Conservation (phyloP, 2,797 vertebrate genomes). For the Anabas testudineus region DNA sequence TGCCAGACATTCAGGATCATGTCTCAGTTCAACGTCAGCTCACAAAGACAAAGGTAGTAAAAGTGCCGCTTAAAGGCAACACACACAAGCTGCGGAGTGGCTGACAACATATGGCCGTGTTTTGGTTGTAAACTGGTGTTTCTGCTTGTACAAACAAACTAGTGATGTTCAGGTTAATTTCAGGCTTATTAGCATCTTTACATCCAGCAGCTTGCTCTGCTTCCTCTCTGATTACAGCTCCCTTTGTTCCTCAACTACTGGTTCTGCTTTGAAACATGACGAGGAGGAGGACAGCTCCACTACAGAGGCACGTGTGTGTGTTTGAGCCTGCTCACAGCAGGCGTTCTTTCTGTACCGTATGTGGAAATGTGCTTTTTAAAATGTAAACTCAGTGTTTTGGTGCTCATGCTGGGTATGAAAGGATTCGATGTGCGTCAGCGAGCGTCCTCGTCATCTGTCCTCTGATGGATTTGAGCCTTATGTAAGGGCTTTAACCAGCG, state of each 20-base stretch:
- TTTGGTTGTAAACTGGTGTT: not conserved
- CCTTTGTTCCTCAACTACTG: slow-evolving; percentile 33
- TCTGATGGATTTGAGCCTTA: slow-evolving; percentile 50
- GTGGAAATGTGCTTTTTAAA: not conserved
- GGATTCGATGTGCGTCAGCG: not conserved
- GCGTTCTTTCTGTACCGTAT: not conserved
- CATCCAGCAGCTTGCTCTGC: not conserved
- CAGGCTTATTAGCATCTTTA: slow-evolving; percentile 30
- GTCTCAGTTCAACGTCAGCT: not conserved
- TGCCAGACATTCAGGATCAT: not conserved
- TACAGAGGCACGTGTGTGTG: not conserved
- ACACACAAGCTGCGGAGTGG: too few relatives aligned
- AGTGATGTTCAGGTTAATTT: not conserved
- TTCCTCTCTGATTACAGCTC: slow-evolving; percentile 32
- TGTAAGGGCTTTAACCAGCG: slow-evolving; percentile 46
- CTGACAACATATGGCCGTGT: not conserved
- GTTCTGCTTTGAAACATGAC: not conserved
- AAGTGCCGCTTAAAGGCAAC: too few relatives aligned
- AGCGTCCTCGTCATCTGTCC: slow-evolving; percentile 33
- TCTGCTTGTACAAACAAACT: not conserved
- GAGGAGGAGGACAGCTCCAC: slow-evolving; percentile 19
- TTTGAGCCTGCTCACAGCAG: slow-evolving; percentile 34
- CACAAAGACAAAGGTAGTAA: too few relatives aligned
- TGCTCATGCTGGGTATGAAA: slow-evolving; percentile 6
- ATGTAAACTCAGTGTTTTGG: slow-evolving; percentile 6